Percentiles rank a stretch among this genome's conserved stretches.
These are phyloP conservation scores for Pogonognathellus flavescens DNA, from an alignment of 1,140 invertebrate genomes.

Conservation along the genomic window DNA sequence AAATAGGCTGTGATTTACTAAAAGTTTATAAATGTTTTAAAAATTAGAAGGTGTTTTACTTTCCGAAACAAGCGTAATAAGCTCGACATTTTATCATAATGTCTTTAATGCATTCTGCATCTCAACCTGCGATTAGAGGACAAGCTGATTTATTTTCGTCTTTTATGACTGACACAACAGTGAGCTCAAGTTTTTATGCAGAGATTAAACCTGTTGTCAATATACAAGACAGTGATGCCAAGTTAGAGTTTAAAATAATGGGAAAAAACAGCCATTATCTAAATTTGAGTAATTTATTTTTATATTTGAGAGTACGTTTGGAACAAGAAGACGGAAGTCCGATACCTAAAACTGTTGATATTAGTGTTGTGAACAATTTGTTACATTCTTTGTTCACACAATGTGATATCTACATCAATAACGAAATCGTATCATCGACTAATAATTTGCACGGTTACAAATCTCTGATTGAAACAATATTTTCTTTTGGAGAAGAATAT, in stretches of 20 bases:
- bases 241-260: too few species aligned
- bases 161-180: constrained; percentile 46
- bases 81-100: constrained; percentile 52
- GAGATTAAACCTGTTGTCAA: constrained; percentile 46
- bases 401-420: neutral
- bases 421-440: neutral
- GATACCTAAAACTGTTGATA: neutral
- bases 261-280: too few species aligned
- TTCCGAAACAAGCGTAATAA: neutral
- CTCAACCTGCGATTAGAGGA: constrained; percentile 33
- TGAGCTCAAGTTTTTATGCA: constrained; percentile 12
- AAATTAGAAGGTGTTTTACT: too few species aligned
- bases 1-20: too few species aligned
- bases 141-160: constrained; percentile 50
- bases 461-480: constrained; percentile 16
- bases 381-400: constrained; percentile 39
- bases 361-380: neutral
- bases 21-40: too few species aligned
- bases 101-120: constrained; percentile 22
- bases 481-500: constrained; percentile 37
- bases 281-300: too few species aligned
- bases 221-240: neutral
- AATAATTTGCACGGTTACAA: constrained; percentile 49
- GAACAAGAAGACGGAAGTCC: neutral
- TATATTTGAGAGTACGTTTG: neutral